Evolutionary conservation across 2,113 vertebrate genomes (phyloP).

Genomic region (Crotalus horridus): DNA sequence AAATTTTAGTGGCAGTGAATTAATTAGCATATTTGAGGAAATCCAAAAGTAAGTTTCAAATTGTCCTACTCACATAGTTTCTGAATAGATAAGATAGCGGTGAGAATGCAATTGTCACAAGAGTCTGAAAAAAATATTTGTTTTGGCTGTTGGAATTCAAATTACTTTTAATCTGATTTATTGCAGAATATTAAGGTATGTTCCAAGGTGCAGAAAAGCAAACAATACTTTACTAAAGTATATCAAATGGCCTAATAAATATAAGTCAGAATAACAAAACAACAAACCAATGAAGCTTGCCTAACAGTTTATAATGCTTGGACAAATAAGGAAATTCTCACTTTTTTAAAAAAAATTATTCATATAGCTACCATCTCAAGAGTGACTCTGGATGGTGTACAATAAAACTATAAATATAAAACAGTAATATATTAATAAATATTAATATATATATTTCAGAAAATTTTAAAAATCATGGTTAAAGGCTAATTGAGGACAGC

Average conservation of each 20-base stretch:
- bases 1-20: background rate
- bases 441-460: background rate
- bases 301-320: background rate
- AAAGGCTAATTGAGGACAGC: background rate
- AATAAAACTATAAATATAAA: background rate
- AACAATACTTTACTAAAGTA: background rate
- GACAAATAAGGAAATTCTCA: background rate
- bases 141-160: background rate
- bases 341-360: background rate
- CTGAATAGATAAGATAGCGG: background rate
- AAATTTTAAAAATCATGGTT: background rate
- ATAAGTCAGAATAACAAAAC: background rate
- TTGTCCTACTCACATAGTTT: background rate
- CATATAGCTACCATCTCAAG: background rate
- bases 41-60: background rate
- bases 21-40: background rate
- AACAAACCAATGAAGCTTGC: background rate
- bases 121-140: background rate
- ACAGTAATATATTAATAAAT: background rate
- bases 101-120: background rate
- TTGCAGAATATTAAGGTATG: background rate
- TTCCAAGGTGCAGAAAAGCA: background rate
- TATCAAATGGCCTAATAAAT: background rate
- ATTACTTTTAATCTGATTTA: background rate
- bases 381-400: background rate